Conservation (phyloP, 2,888 invertebrate genomes). For the Meteorus cinctellus region DNA sequence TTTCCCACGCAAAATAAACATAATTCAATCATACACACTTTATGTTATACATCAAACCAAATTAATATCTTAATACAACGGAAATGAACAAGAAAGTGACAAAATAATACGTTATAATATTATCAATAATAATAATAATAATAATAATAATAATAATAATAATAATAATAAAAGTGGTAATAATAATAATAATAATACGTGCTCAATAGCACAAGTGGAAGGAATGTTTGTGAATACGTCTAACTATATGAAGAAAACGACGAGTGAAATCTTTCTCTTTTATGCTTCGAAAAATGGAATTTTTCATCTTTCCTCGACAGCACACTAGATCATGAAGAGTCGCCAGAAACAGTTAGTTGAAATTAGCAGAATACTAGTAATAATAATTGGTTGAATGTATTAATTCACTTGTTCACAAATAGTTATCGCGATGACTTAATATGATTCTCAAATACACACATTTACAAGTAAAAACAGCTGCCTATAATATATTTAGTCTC, state of each 20-base stretch:
- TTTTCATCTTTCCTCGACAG: constrained; percentile 1
- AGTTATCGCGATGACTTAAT: constrained; percentile 20
- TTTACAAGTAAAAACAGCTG: constrained; percentile 50
- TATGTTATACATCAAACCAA: not conserved
- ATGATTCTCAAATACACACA: constrained; percentile 29
- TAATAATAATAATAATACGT: constrained; percentile 35
- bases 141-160: constrained; percentile 30
- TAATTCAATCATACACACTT: constrained; percentile 10
- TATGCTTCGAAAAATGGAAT: not conserved
- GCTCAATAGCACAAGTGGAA: constrained; percentile 48
- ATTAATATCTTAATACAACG: constrained; percentile 7
- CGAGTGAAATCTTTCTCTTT: not conserved
- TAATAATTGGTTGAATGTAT: not conserved
- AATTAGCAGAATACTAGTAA: not conserved
- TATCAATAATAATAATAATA: constrained; percentile 14
- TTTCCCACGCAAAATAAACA: constrained; percentile 21
- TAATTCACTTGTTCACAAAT: not conserved
- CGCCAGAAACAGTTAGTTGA: constrained; percentile 1
- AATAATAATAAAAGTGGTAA: not conserved
- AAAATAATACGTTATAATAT: constrained; percentile 18
- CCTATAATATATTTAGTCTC: constrained; percentile 40
- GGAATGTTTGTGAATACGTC: constrained; percentile 46
- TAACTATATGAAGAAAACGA: constrained; percentile 11
- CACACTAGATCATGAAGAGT: constrained; percentile 35
- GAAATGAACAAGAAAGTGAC: not conserved